Percentiles rank a stretch among this genome's conserved stretches.
Evolutionary conservation across 2,888 invertebrate genomes (phyloP).

Genomic region (Sericinus montela): DNA sequence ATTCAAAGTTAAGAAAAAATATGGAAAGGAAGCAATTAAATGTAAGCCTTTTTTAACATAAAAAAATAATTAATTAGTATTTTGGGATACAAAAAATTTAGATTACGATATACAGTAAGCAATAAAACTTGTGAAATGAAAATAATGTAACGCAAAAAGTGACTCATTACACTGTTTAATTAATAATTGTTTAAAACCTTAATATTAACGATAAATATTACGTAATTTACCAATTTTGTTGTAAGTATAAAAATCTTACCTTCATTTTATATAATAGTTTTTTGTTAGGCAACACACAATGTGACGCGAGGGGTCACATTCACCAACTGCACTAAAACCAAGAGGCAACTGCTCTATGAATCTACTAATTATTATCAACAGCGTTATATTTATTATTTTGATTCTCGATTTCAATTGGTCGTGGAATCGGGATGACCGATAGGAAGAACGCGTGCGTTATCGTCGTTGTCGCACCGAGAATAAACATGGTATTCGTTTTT

Average conservation of each 20-base stretch:
- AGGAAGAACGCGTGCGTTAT: slow-evolving; percentile 22
- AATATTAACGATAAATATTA: no score
- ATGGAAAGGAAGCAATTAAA: no score
- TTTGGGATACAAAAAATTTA: no score
- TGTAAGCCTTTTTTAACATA: no score
- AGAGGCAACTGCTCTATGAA: slow-evolving; percentile 8
- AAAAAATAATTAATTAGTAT: no score
- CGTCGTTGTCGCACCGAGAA: slow-evolving; percentile 21
- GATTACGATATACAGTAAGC: no score
- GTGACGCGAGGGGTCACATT: slow-evolving; percentile 19
- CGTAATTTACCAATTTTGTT: not conserved
- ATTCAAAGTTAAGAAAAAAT: no score
- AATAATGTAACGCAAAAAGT: no score
- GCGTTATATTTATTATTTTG: slow-evolving; percentile 21
- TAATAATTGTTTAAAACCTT: no score
- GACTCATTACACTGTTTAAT: no score
- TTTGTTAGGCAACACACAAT: not conserved
- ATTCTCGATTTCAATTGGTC: slow-evolving; percentile 16
- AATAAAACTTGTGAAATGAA: no score
- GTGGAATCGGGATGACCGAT: slow-evolving; percentile 16
- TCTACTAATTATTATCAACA: slow-evolving; percentile 21
- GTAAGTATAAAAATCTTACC: slow-evolving; percentile 3
- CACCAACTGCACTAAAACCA: slow-evolving; percentile 14
- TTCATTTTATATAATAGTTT: slow-evolving; percentile 4
- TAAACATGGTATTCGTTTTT: slow-evolving; percentile 23